phyloP scores from a whole-genome alignment of 2,797 vertebrate species.

The Margarornis squamiger region DNA sequence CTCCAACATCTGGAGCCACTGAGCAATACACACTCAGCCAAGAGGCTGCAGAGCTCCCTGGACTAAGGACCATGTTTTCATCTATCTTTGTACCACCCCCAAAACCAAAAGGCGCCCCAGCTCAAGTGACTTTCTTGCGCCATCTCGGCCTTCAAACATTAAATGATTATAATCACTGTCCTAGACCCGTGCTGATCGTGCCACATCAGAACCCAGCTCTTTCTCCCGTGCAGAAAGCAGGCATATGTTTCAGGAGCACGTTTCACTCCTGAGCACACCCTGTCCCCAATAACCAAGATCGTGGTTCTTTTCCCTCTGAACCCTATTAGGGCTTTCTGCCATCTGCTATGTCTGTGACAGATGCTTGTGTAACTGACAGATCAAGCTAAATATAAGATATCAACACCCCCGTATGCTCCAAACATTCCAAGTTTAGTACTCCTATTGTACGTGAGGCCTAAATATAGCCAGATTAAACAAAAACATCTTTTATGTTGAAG shows the following conservation, averaged over 20 bases:
- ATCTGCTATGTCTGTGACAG: constrained; percentile 60
- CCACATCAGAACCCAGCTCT: neutral
- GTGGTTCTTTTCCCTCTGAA: constrained; percentile 31
- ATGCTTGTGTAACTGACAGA: constrained; percentile 63
- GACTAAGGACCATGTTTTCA: neutral
- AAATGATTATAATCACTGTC: neutral
- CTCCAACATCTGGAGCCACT: neutral
- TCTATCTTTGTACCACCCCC: neutral
- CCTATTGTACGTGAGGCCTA: constrained; percentile 49
- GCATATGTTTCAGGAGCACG: neutral
- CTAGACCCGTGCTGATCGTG: neutral
- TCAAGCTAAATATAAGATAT: constrained; percentile 67
- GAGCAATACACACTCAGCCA: neutral
- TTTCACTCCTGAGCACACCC: neutral
- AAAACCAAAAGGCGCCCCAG: neutral
- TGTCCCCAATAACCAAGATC: constrained; percentile 17
- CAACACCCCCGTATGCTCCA: constrained; percentile 60
- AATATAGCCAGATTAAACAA: constrained; percentile 59
- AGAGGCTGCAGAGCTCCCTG: neutral
- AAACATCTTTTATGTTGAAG: constrained; percentile 50
- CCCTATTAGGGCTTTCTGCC: constrained; percentile 44
- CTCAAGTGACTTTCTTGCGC: neutral
- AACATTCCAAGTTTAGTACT: constrained; percentile 64
- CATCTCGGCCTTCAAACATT: neutral
- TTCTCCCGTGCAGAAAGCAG: neutral